Evolutionary conservation across 64 coral and sea anemone genomes (phyloP), one percentile per base, ranked within the genome.

Genomic region (Astreopora myriophthalma): DNA sequence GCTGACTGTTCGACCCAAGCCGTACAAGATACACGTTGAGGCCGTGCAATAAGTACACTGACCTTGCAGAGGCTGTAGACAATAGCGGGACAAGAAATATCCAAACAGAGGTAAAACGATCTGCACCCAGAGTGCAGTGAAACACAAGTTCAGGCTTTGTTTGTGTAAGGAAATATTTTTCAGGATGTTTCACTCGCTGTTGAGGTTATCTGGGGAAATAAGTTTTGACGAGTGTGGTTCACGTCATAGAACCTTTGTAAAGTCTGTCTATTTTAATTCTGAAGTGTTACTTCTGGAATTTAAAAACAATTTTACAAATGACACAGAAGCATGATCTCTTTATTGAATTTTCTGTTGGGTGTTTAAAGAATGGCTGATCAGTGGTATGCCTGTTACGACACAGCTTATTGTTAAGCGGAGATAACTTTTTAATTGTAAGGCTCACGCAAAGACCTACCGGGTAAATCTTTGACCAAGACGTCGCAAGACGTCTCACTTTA

Each of bases 1-100:
- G 23, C 71, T 99, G 10, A 92, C 87, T 22, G 64, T 99, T 48
- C 90, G 97, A 17, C 97, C 97, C 1, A 74, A 83, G 32, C 29
- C 91, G 26, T 94, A 94, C 49, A 73, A 86, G 71, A 91, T 97
- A 23, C 74, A 33, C 11, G 95, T 94, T 19, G 48, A 90, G 13
- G 62, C 70, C 22, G 48, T 67, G 33, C 12, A 71, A 19, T 70
- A 32, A 46, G 69, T 16, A 55, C 3, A 19, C 30, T 38, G 44
- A 79, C n/a, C 36, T 70, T 80, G 37, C 63, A 34, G 1, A 66
- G 58, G 17, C 13, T 51, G 8, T 13, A 19, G 51, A 16, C 3
- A 19, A 55, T 3, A 55, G 0, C 17, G 51, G 51, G 51, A 19
- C 51, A 55, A 55, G 12, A 55, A 55, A 3, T 55, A n/a, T 20